Percentiles rank a stretch among this genome's conserved stretches.
These are phyloP conservation scores for Apeira syringaria DNA, from an alignment of 2,888 invertebrate genomes.

Conservation along the genomic window DNA sequence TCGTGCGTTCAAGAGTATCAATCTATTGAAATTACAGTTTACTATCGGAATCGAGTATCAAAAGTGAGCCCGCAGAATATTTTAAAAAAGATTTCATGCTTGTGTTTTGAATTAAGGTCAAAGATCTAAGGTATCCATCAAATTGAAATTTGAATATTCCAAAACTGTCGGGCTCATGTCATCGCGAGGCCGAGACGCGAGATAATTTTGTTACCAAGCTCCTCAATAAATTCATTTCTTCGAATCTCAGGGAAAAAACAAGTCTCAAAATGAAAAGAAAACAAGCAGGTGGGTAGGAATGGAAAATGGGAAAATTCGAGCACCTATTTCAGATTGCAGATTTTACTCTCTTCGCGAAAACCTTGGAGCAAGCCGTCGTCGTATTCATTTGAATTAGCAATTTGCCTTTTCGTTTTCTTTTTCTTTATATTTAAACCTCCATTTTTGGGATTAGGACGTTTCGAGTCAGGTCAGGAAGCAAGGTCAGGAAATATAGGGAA, in stretches of 20 bases:
- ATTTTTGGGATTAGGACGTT: slow-evolving; percentile 14
- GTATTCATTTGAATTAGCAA: slow-evolving; percentile 38
- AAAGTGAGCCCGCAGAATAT: too few species aligned
- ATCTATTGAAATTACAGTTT: too few species aligned
- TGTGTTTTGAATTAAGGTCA: too few species aligned
- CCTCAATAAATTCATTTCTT: slow-evolving; percentile 33
- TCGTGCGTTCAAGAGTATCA: too few species aligned
- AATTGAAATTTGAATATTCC: slow-evolving; percentile 6
- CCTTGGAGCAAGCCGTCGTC: slow-evolving; percentile 32
- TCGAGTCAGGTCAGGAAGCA: slow-evolving; percentile 2
- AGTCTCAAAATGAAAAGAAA: slow-evolving; percentile 38
- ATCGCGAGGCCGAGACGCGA: slow-evolving; percentile 24
- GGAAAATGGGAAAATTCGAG: slow-evolving; percentile 23
- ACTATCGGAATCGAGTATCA: too few species aligned
- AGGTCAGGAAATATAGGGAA: background rate
- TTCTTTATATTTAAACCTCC: slow-evolving; percentile 18
- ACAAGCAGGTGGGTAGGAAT: slow-evolving; percentile 38
- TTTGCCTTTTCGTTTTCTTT: slow-evolving; percentile 22
- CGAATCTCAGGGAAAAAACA: slow-evolving; percentile 26
- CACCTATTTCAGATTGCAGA: slow-evolving; percentile 37
- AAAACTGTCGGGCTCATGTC: slow-evolving; percentile 15
- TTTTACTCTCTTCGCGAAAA: slow-evolving; percentile 30
- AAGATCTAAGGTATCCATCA: too few species aligned
- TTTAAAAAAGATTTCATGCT: too few species aligned
- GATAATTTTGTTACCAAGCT: slow-evolving; percentile 26